Percentiles rank a stretch among this genome's conserved stretches.
These are phyloP conservation scores for Pristionchus mayeri DNA, from an alignment of 2,888 invertebrate genomes.

Conservation along the genomic window DNA sequence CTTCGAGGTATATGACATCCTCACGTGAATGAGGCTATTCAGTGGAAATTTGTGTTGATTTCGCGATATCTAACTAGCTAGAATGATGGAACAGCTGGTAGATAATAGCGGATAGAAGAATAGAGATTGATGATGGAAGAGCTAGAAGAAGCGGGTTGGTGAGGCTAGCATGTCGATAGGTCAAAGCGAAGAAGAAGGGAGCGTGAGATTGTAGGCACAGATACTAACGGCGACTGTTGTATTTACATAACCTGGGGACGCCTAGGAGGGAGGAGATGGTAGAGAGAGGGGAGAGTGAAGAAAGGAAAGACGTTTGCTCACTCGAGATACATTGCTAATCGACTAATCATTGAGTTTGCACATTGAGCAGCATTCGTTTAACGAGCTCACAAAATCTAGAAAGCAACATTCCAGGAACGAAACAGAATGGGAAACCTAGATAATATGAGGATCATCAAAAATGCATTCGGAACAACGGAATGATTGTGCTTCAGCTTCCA, in stretches of 20 bases:
- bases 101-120: too few relatives aligned
- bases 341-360: too few relatives aligned
- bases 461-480: neutral
- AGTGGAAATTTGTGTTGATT: too few relatives aligned
- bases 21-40: too few relatives aligned
- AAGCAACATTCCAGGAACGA: too few relatives aligned
- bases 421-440: too few relatives aligned
- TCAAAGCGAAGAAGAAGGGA: neutral
- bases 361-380: too few relatives aligned
- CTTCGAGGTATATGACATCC: neutral
- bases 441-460: neutral
- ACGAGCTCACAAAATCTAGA: too few relatives aligned
- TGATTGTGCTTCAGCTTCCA: neutral
- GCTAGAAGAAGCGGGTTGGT: neutral
- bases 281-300: neutral
- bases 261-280: neutral
- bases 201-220: neutral
- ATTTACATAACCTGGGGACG: constrained; percentile 12
- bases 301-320: neutral
- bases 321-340: too few relatives aligned
- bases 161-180: neutral
- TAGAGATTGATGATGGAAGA: neutral
- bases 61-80: too few relatives aligned
- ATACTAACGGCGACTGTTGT: neutral
- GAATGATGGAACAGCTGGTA: too few relatives aligned